Base-by-base conservation (phyloP, 2,888 invertebrate species). In the Nomada goodeniana region DNA sequence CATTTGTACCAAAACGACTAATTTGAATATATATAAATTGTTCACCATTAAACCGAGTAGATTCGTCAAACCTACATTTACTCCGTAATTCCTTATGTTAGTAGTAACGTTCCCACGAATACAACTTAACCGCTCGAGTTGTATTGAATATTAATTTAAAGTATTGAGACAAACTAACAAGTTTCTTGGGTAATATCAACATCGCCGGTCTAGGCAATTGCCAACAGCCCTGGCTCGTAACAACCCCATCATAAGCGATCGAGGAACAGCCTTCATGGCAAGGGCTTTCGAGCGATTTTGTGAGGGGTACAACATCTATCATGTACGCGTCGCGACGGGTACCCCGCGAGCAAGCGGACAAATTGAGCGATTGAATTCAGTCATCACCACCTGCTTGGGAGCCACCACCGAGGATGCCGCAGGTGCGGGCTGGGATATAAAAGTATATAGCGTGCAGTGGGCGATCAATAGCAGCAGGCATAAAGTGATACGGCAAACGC, bases 271-370 rank as follows among this genome's bases (percentile, higher is more conserved):
- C 18, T 53, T 53, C 5, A 53, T 20, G 59, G 59, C 29, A 18
- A 29, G 18, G 13, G 29, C 13, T 15, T 59, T 36, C 13, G 36
- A 29, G 4, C 29, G 29, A 13, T 60, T 60, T 36, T 60, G 15
- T 60, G 59, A 60, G 5, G 18, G 11, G 4, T 76, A 87, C 60
- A 63, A 80, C 4, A 89, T 91, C 7, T 74, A 83, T 50, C 89
- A 90, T 70, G 79, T 88, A 3, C 84, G 86, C 77, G 86, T 76
- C n/a, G 88, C 82, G 13, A 83, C 89, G 9, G 82, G 83, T 0
- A 87, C 89, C 1, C 90, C 90, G 2, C 69, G 87, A 36, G 83
- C 84, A 2, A 88, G 88, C 52, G 86, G 88, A 11, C 86, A 87
- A 42, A 76, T 89, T 0, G 89, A 89, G 70, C 60, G 84, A 64